Percentiles rank a stretch among this genome's conserved stretches.
phyloP scores from a whole-genome alignment of 2,888 invertebrate genomes.

The Autographa pulchrina region DNA sequence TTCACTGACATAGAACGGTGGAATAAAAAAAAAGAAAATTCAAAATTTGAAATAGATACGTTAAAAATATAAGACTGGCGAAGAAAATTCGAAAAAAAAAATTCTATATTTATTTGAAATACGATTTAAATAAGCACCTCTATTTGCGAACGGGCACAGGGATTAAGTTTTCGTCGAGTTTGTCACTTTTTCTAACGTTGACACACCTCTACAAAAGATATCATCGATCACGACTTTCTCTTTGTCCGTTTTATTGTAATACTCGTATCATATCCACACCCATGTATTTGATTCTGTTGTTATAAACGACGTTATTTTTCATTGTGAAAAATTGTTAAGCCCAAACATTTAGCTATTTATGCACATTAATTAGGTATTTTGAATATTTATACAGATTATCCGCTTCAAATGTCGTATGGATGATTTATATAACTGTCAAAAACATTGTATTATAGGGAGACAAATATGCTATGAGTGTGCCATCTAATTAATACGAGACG shows the following conservation, averaged over 20 bases:
- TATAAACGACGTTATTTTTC: conserved; percentile 59
- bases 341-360: conserved; percentile 56
- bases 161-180: conserved; percentile 51
- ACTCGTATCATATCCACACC: conserved; percentile 52
- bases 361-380: conserved; percentile 60
- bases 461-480: conserved; percentile 51
- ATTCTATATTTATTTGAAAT: conserved; percentile 37
- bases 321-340: conserved; percentile 58
- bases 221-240: conserved; percentile 58
- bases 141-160: conserved; percentile 45
- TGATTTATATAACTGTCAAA: conserved; percentile 54
- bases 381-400: conserved; percentile 63
- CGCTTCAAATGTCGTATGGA: conserved; percentile 56
- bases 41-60: no score
- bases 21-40: conserved; percentile 11
- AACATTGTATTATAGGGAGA: conserved; percentile 43
- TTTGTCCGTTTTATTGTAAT: conserved; percentile 53
- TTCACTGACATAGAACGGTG: conserved; percentile 12
- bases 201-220: conserved; percentile 49
- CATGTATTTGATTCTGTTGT: conserved; percentile 41
- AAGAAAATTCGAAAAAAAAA: no score
- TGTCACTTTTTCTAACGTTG: conserved; percentile 48
- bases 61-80: no score
- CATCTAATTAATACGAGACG: conserved; percentile 48
- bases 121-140: conserved; percentile 12